phyloP scores from a whole-genome alignment of 2,888 invertebrate genomes.

The Chymomyza caudatula region DNA sequence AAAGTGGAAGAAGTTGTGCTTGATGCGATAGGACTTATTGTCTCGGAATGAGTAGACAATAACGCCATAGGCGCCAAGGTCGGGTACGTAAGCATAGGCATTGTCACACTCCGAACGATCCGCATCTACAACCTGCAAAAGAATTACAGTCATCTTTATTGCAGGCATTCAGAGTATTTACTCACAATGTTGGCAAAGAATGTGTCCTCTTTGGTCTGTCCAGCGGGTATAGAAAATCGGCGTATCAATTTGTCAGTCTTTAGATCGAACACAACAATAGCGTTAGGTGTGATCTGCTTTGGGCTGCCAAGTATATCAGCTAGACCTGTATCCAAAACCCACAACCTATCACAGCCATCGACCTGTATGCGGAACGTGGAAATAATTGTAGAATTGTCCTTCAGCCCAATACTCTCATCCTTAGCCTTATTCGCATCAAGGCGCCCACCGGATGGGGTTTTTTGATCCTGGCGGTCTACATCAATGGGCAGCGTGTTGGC shows the following conservation, averaged over 20 bases:
- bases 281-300: slow-evolving; percentile 82
- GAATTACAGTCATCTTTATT: background rate
- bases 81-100: slow-evolving; percentile 88
- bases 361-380: slow-evolving; percentile 86
- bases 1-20: slow-evolving; percentile 90
- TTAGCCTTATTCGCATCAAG: slow-evolving; percentile 74
- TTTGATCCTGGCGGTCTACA: slow-evolving; percentile 74
- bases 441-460: slow-evolving; percentile 71
- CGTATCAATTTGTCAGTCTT: slow-evolving; percentile 86
- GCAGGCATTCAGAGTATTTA: slow-evolving; percentile 38
- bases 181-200: slow-evolving; percentile 90
- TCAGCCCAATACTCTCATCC: slow-evolving; percentile 77
- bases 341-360: slow-evolving; percentile 88
- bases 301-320: slow-evolving; percentile 78
- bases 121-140: slow-evolving; percentile 84
- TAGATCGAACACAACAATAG: slow-evolving; percentile 84
- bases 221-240: slow-evolving; percentile 83
- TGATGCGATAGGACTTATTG: slow-evolving; percentile 87
- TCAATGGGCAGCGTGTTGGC: slow-evolving; percentile 87
- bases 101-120: slow-evolving; percentile 85
- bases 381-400: slow-evolving; percentile 82
- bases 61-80: slow-evolving; percentile 86
- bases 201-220: slow-evolving; percentile 84
- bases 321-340: slow-evolving; percentile 89
- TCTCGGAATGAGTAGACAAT: slow-evolving; percentile 87